Base-by-base conservation (phyloP, 2,113 vertebrate species). In the Corvus hawaiiensis region DNA sequence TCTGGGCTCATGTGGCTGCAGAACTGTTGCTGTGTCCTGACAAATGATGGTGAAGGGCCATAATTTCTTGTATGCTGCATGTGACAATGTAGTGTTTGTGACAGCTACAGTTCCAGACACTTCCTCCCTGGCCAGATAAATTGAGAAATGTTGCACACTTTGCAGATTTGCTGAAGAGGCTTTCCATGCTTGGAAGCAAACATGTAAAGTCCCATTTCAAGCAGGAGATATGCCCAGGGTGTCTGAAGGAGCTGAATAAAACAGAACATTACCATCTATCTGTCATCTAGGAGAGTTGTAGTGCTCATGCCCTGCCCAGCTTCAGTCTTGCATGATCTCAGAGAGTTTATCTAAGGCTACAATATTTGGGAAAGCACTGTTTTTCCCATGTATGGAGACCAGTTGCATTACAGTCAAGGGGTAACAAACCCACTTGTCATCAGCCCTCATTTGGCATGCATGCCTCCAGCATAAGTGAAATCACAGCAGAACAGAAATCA, bases 171-270 rank as follows among this genome's bases (percentile, higher is more conserved):
- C 63, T 73, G 32, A 92, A 82, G 71, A 83, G 27, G 30, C 43
- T 94, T 96, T 90, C 55, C n/a, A 6, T 69, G 32, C 41, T 61
- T 90, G n/a, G n/a, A 84, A 83, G 67, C 35, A 88, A 73, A 73
- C 4, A 0, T 21, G 32, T 63, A 41, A 78, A 82, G 87, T 86
- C 59, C 58, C 19, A 3, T 80, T 88, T 90, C 44, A 62, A 80
- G 63, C 11, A 81, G 56, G 41, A 28, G 9, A n/a, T 28, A 15
- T 26, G 27, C 30, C 20, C 16, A 7, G 5, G 21, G 54, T 52
- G 13, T 80, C 62, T 77, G 63, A 75, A 88, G 59, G 37, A 89
- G 37, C 11, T 83, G 72, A 76, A 48, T 72, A 64, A 90, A 93
- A 39, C 49, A 66, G 67, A 72, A 44, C 16, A 8, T 83, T 68